A percentile compares a stretch with the other conserved stretches of the same genome.
Conservation (phyloP, 2,113 vertebrate species). For the Prochilodus magdalenae region DNA sequence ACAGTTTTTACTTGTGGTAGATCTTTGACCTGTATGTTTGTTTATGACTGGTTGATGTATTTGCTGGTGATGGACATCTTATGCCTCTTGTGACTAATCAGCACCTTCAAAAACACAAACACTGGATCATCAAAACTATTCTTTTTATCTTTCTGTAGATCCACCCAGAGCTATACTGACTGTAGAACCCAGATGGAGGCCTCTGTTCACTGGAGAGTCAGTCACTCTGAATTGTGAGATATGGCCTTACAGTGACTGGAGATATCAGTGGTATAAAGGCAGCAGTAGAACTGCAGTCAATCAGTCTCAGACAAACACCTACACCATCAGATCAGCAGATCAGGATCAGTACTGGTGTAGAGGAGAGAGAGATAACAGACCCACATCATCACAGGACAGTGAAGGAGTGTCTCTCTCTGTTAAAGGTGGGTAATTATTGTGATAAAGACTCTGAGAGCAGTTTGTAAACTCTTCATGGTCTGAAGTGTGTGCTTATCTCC, state of each 20-base stretch:
- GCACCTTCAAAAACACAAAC: no score
- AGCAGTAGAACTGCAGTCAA: background rate
- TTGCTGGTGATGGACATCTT: no score
- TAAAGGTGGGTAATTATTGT: background rate
- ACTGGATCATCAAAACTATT: no score
- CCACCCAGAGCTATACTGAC: slow-evolving; percentile 1
- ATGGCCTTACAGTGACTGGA: background rate
- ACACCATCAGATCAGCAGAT: slow-evolving; percentile 5
- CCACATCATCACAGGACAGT: background rate
- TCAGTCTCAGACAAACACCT: background rate
- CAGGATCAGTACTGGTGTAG: slow-evolving; percentile 29
- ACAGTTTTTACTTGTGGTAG: no score
- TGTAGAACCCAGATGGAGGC: background rate
- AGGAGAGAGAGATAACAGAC: slow-evolving; percentile 1
- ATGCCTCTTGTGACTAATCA: no score
- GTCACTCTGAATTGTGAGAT: slow-evolving; percentile 38
- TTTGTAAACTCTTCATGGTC: no score
- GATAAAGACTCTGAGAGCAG: no score
- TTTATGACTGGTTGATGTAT: no score
- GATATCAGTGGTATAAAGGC: slow-evolving; percentile 20
- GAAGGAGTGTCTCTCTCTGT: background rate
- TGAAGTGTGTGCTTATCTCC: no score
- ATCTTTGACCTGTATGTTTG: no score
- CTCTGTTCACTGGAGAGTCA: slow-evolving; percentile 18
- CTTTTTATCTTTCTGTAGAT: no score